Base-by-base conservation (phyloP, 2,113 vertebrate genomes). In the Tetrax tetrax region DNA sequence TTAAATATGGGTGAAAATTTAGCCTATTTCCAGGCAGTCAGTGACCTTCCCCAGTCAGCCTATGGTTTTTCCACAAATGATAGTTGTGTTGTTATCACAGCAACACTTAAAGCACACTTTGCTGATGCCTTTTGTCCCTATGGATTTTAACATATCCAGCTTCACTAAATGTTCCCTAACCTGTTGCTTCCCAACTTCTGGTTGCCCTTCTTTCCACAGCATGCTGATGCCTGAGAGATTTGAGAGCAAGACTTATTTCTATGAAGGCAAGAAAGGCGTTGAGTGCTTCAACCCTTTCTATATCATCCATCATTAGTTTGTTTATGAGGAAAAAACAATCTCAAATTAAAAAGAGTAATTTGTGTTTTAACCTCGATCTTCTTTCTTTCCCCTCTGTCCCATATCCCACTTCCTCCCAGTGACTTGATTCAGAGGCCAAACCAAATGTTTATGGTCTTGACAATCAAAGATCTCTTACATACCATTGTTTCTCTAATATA, bases 381-480 rank as follows among this genome's bases (percentile, higher is more conserved):
- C 37, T 50, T 85, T 85, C 33, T 88, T 93, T 82, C 9, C 4
- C 4, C 16, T 84, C 35, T 54, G 6, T 60, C 60, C 19, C 22
- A 17, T 31, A 74, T 29, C 14, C 11, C 14, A 18, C 74, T 56
- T 90, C 38, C 20, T 83, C 29, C 8, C 18, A 45, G 27, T 7
- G 43, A 11, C n/a, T 43, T 38, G 23, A 57, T 76, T 68, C 63
- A 92, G 41, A 75, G 25, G 35, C 4, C 11, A 82, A 85, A 48
- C 41, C 41, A 43, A 43, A 43, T 6, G 14, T 43, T 43, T 43
- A 43, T 43, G 41, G 41, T 43, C 27, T 65, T 78, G 69, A 6
- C 9, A 81, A 35, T 13, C 4, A 78, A 21, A 16, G 22, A 4
- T 53, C 17, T 61, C 6, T 51, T 47, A 56, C 0, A 0, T 37